Conservation (phyloP, 2,888 invertebrate species). For the Diadegma fenestrale region DNA sequence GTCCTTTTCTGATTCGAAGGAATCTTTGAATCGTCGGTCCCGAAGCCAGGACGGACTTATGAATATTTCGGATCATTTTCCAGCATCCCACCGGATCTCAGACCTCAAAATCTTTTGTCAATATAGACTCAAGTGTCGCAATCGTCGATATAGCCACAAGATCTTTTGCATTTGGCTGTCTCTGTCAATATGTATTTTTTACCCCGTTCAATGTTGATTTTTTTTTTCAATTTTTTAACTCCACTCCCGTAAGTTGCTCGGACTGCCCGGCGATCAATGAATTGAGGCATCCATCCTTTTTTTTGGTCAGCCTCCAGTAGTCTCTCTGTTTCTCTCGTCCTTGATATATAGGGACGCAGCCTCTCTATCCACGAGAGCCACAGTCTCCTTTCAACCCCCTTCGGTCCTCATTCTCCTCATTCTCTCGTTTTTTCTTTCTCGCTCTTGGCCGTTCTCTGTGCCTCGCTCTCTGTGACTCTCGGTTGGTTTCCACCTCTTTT, state of each 20-base stretch:
- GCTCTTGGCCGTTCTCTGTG: conserved; percentile 64
- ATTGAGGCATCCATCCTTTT: conserved; percentile 84
- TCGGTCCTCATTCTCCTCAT: conserved; percentile 68
- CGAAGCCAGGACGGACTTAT: neutral
- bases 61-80: neutral
- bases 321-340: conserved; percentile 68
- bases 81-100: neutral
- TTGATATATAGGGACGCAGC: conserved; percentile 63
- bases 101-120: neutral
- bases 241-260: conserved; percentile 81
- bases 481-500: conserved; percentile 65
- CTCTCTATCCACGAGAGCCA: conserved; percentile 76
- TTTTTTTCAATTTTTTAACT: conserved; percentile 74
- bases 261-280: conserved; percentile 84
- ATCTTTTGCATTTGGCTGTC: conserved; percentile 52
- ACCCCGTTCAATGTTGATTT: conserved; percentile 30
- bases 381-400: conserved; percentile 70
- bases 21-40: neutral
- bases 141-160: neutral
- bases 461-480: conserved; percentile 49
- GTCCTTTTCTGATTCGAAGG: conserved; percentile 14
- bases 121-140: conserved; percentile 39
- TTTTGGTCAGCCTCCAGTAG: conserved; percentile 82
- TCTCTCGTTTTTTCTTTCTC: conserved; percentile 61
- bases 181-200: conserved; percentile 45